phyloP scores from a whole-genome alignment of 2,113 vertebrate species.

The Pyrgilauda ruficollis region DNA sequence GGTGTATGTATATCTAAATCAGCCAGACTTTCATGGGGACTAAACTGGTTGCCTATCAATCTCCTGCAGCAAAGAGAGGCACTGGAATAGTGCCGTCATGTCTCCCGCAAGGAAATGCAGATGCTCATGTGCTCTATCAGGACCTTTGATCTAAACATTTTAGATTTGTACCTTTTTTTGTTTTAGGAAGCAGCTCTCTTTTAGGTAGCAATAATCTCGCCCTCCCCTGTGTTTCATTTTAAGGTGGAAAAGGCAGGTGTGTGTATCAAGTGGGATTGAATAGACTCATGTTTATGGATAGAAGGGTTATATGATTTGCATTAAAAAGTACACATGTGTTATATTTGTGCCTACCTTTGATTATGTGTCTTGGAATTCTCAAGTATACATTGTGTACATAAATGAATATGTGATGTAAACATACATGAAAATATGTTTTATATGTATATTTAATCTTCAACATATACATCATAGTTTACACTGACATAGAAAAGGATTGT shows the following conservation, averaged over 20 bases:
- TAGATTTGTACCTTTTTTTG: not conserved
- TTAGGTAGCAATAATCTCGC: not conserved
- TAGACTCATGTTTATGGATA: not conserved
- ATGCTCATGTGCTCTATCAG: fast-evolving
- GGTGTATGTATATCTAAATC: not conserved
- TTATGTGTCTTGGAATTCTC: not conserved
- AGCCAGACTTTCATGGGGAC: not conserved
- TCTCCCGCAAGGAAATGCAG: not conserved
- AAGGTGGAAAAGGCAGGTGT: not conserved
- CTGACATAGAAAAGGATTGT: not conserved
- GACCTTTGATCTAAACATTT: not conserved
- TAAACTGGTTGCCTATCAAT: not conserved
- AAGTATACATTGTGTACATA: not conserved
- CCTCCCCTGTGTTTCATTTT: not conserved
- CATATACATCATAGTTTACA: not conserved
- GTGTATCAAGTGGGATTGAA: not conserved
- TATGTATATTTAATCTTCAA: not conserved
- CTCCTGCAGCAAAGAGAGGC: not conserved
- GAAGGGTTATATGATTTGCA: not conserved
- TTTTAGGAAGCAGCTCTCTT: not conserved
- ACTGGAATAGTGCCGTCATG: fast-evolving
- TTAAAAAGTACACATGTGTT: not conserved
- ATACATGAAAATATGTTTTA: not conserved
- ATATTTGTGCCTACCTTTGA: not conserved
- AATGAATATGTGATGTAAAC: not conserved